A percentile compares a stretch with the other conserved stretches of the same genome.
Evolutionary conservation across 2,113 vertebrate species (phyloP).

Genomic region (Cinclus mexicanus): DNA sequence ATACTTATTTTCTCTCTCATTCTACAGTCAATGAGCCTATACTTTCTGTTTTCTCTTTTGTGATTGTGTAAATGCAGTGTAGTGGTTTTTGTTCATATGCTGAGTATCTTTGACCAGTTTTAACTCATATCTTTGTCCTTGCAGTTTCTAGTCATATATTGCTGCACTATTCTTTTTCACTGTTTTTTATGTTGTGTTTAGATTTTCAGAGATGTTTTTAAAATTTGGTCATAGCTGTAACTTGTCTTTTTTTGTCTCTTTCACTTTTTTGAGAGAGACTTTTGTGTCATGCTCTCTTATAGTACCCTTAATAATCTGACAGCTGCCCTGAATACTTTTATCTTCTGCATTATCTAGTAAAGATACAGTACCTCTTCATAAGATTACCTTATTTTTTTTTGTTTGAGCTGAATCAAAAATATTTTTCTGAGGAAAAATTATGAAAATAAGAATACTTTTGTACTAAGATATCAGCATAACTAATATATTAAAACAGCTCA

Average conservation of each 20-base stretch:
- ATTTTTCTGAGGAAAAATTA: neutral
- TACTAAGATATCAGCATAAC: neutral
- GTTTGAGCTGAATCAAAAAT: neutral
- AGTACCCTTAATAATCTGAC: neutral
- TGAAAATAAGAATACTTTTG: neutral
- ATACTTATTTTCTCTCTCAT: neutral
- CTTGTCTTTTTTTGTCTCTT: neutral
- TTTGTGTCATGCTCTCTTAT: neutral
- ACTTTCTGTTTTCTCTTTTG: neutral
- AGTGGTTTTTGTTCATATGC: neutral
- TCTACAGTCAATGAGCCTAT: neutral
- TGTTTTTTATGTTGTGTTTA: neutral
- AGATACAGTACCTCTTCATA: neutral
- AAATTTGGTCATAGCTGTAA: neutral
- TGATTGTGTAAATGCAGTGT: neutral
- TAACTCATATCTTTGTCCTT: neutral
- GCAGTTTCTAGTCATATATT: neutral
- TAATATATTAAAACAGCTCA: neutral
- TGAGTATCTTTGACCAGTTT: neutral
- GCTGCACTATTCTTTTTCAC: neutral
- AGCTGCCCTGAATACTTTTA: neutral
- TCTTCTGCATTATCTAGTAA: neutral
- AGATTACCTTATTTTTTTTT: neutral
- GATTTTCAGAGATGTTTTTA: neutral
- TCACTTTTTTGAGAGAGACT: neutral